Percentiles rank a stretch among this genome's conserved stretches.
These are phyloP conservation scores for Myathropa florea DNA, from an alignment of 2,888 invertebrate species.

Conservation along the genomic window DNA sequence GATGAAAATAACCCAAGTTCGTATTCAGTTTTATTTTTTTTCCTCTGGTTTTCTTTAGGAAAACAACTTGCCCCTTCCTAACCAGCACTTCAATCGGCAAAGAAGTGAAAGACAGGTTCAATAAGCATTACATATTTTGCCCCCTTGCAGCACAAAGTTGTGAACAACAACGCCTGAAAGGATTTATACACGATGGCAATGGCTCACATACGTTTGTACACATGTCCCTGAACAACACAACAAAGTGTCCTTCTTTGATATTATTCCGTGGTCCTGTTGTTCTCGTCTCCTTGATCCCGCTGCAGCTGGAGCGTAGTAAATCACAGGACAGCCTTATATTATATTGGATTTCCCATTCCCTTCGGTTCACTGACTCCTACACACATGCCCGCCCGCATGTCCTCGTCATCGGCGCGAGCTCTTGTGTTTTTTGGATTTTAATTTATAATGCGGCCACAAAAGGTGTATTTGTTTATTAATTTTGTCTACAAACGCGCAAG, in stretches of 20 bases:
- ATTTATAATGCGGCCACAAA: not conserved
- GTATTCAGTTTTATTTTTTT: not conserved
- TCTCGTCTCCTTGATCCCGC: not conserved
- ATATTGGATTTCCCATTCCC: not conserved
- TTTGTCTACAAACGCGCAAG: not conserved
- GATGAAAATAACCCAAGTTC: not conserved
- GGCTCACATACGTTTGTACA: not conserved
- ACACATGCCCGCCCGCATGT: not conserved
- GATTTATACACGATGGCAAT: constrained; percentile 13
- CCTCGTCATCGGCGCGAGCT: not conserved
- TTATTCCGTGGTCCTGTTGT: not conserved
- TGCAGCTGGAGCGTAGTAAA: constrained; percentile 14
- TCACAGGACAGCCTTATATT: constrained; percentile 10
- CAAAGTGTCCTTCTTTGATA: not conserved
- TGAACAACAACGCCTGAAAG: constrained; percentile 27
- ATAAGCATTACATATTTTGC: not conserved
- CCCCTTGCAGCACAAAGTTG: not conserved
- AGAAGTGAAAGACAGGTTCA: constrained; percentile 1
- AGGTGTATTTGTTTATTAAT: constrained; percentile 18
- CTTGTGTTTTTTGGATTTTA: not conserved
- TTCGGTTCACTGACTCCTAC: too few species aligned
- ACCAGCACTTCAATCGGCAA: not conserved
- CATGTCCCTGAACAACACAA: constrained; percentile 11
- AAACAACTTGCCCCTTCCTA: not conserved
- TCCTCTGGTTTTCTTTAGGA: not conserved